Percentiles rank a stretch among this genome's conserved stretches.
These are phyloP conservation scores for Cavia aperea DNA, from an alignment of 2,113 vertebrate genomes.

Conservation along the genomic window DNA sequence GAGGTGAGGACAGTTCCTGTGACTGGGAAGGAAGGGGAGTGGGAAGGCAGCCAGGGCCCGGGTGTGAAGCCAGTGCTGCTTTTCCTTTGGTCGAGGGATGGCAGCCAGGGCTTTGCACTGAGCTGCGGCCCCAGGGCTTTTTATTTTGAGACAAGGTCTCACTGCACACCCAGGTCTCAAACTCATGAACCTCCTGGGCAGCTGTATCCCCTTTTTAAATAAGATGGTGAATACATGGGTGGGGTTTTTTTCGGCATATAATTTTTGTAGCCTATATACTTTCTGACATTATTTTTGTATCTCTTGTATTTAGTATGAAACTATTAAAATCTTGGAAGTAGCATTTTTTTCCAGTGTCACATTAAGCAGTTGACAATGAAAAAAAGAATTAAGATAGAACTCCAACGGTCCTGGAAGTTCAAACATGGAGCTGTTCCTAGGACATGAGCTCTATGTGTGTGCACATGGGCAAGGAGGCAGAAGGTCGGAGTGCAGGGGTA, in stretches of 20 bases:
- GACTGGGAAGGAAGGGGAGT: neutral
- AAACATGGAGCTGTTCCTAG: neutral
- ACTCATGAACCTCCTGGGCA: neutral
- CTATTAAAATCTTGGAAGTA: neutral
- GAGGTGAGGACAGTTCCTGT: neutral
- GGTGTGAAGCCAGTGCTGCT: neutral
- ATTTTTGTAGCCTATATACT: neutral
- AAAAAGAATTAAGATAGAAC: neutral
- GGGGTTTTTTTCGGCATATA: neutral
- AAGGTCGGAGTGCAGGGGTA: neutral
- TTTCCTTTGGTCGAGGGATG: neutral
- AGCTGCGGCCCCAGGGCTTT: neutral
- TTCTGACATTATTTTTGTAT: neutral
- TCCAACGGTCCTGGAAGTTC: neutral
- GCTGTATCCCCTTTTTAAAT: neutral
- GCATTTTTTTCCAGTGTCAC: neutral
- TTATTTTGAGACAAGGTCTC: neutral
- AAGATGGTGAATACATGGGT: neutral
- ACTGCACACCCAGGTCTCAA: neutral
- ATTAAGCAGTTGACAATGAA: neutral
- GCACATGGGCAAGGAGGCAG: too few species aligned
- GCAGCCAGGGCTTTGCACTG: neutral
- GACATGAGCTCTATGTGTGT: neutral
- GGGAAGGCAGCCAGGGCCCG: neutral
- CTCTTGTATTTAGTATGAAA: neutral